Percentiles rank a stretch among this genome's conserved stretches.
These are phyloP conservation scores for Gisinianus flammeolus DNA, from an alignment of 2,888 invertebrate species.

Conservation along the genomic window DNA sequence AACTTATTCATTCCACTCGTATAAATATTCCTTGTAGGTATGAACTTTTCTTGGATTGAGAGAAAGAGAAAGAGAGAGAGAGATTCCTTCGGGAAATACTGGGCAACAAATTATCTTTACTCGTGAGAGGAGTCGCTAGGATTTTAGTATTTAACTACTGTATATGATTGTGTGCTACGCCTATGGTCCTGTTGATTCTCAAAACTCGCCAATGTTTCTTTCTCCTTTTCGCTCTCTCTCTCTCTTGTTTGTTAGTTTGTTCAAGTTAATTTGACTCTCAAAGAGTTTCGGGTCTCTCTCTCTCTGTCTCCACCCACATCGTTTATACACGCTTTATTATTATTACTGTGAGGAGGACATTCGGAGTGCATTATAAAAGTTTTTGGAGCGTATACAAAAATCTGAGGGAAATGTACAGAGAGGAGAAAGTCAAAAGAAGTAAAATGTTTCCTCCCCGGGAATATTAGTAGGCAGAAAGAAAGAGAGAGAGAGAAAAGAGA, in stretches of 20 bases:
- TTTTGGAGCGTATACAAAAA: background rate
- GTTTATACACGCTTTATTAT: conserved; percentile 5
- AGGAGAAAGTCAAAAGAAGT: background rate
- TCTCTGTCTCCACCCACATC: background rate
- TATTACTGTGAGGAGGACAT: background rate
- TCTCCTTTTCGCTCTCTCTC: background rate
- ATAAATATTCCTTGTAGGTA: too few relatives aligned
- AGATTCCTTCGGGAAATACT: too few relatives aligned
- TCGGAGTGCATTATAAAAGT: background rate
- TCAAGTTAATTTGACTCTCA: background rate
- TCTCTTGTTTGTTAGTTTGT: background rate
- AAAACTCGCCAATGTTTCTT: background rate
- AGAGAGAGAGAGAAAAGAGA: background rate
- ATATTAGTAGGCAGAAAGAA: background rate
- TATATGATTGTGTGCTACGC: too few relatives aligned
- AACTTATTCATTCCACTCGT: too few relatives aligned
- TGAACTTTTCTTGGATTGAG: background rate
- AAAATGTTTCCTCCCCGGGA: background rate
- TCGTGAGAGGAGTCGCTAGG: too few relatives aligned
- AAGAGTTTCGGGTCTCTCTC: background rate
- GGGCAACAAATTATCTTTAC: too few relatives aligned
- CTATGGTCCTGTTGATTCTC: too few relatives aligned
- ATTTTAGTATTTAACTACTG: too few relatives aligned
- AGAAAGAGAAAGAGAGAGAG: background rate
- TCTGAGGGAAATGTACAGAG: background rate